Conservation (phyloP, 2,888 invertebrate species). For the Calameuta pallipes region DNA sequence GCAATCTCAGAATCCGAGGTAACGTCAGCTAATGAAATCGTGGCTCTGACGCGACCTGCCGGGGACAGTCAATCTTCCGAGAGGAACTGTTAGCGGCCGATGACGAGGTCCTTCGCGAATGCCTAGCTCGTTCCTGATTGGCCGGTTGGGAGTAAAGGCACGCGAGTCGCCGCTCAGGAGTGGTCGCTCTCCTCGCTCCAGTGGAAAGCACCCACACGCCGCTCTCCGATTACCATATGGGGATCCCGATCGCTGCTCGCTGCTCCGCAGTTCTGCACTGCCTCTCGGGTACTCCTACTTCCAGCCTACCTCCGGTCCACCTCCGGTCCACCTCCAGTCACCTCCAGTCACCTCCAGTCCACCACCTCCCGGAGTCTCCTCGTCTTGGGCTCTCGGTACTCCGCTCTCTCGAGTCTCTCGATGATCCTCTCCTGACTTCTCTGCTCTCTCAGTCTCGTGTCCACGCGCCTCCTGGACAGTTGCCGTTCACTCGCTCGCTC, state of each 20-base stretch:
- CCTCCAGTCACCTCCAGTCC: too few species aligned
- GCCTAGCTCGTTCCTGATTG: slow-evolving; percentile 27
- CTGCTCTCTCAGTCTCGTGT: slow-evolving; percentile 48
- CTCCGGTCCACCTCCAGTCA: too few species aligned
- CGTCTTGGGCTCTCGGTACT: neutral
- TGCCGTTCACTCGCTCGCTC: slow-evolving; percentile 47
- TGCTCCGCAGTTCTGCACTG: slow-evolving; percentile 42
- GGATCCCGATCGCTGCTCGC: slow-evolving; percentile 48
- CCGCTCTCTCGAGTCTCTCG: neutral
- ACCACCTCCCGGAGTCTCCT: neutral
- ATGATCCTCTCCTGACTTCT: neutral
- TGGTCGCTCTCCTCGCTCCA: slow-evolving; percentile 34
- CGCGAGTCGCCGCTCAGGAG: slow-evolving; percentile 21
- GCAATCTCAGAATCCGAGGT: neutral
- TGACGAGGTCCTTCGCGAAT: slow-evolving; percentile 6
- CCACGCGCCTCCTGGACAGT: slow-evolving; percentile 48
- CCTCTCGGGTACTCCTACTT: slow-evolving; percentile 16
- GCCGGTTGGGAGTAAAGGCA: slow-evolving; percentile 26
- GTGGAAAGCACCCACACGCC: slow-evolving; percentile 57
- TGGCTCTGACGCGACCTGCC: neutral
- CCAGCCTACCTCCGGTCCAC: neutral
- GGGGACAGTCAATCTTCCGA: neutral
- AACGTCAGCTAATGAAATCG: neutral
- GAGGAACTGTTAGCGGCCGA: neutral
- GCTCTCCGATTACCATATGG: slow-evolving; percentile 61